phyloP scores from a whole-genome alignment of 2,888 invertebrate genomes.

The Perizoma affinitatum region DNA sequence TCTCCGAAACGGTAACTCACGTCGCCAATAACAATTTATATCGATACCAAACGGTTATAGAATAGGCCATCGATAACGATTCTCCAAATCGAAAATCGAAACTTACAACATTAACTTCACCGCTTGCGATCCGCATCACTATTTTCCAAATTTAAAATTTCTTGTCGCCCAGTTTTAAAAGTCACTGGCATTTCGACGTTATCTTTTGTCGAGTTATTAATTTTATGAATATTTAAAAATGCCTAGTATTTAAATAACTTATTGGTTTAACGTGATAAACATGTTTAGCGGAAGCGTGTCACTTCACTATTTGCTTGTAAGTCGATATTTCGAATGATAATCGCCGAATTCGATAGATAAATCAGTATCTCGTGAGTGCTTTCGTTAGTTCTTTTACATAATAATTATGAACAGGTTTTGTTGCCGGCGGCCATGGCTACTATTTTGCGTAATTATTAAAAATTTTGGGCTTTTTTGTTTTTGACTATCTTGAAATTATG shows the following conservation, averaged over 20 bases:
- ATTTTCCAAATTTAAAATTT: constrained; percentile 30
- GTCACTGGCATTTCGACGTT: constrained; percentile 2
- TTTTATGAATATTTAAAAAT: constrained; percentile 13
- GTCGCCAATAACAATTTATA: constrained; percentile 77
- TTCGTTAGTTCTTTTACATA: constrained; percentile 36
- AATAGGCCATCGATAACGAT: constrained; percentile 70
- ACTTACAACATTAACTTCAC: constrained; percentile 45
- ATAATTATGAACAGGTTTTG: constrained; percentile 30
- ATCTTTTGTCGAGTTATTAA: constrained; percentile 6
- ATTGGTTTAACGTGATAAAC: constrained; percentile 47
- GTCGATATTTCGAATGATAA: constrained; percentile 55
- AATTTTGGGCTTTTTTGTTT: no score
- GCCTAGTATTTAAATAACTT: constrained; percentile 60
- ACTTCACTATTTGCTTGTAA: constrained; percentile 49
- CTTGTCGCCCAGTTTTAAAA: constrained; percentile 1
- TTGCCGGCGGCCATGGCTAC: constrained; percentile 34
- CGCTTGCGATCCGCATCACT: constrained; percentile 34
- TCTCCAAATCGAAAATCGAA: constrained; percentile 55
- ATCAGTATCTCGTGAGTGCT: constrained; percentile 43
- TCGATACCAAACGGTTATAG: constrained; percentile 75
- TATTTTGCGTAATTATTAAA: constrained; percentile 35
- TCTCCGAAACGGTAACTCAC: constrained; percentile 77
- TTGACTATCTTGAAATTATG: no score
- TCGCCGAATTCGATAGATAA: constrained; percentile 52
- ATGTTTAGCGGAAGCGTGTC: constrained; percentile 44